Percentiles rank a stretch among this genome's conserved stretches.
These are phyloP conservation scores for Tethea ocularis DNA, from an alignment of 2,888 invertebrate genomes.

Conservation along the genomic window DNA sequence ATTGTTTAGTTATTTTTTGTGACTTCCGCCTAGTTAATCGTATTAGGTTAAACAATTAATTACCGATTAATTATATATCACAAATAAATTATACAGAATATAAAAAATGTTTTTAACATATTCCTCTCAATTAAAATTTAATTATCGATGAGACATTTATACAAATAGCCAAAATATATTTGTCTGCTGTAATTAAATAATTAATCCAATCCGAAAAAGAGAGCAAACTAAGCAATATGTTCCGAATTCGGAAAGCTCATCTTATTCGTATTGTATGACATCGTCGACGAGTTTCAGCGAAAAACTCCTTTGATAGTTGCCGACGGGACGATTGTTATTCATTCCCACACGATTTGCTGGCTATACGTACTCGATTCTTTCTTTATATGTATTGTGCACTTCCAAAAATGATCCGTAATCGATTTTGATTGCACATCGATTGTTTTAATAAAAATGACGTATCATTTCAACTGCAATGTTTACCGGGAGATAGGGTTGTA, in stretches of 20 bases:
- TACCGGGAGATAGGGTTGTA: not conserved
- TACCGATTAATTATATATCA: conserved; percentile 16
- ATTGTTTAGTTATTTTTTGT: conserved; percentile 21
- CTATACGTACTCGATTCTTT: conserved; percentile 41
- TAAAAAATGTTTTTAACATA: not conserved
- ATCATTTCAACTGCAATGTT: not conserved
- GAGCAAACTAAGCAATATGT: conserved; percentile 41
- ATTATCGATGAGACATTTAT: not conserved
- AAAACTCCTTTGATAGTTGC: conserved; percentile 67
- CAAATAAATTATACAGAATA: not conserved
- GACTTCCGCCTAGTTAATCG: conserved; percentile 12
- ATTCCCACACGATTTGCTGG: conserved; percentile 74
- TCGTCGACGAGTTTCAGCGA: conserved; percentile 65
- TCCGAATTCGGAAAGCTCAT: conserved; percentile 50
- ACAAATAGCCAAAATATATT: not conserved
- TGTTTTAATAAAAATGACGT: conserved; percentile 10
- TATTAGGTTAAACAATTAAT: conserved; percentile 21
- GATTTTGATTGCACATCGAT: conserved; percentile 34
- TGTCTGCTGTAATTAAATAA: conserved; percentile 25
- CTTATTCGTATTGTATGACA: conserved; percentile 63
- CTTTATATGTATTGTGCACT: conserved; percentile 48
- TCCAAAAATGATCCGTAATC: conserved; percentile 63
- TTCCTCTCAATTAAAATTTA: not conserved
- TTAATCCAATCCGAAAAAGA: conserved; percentile 40
- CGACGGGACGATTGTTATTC: conserved; percentile 73